These are phyloP conservation scores for Ifrita kowaldi DNA, from an alignment of 2,113 vertebrate genomes.

Conservation along the genomic window DNA sequence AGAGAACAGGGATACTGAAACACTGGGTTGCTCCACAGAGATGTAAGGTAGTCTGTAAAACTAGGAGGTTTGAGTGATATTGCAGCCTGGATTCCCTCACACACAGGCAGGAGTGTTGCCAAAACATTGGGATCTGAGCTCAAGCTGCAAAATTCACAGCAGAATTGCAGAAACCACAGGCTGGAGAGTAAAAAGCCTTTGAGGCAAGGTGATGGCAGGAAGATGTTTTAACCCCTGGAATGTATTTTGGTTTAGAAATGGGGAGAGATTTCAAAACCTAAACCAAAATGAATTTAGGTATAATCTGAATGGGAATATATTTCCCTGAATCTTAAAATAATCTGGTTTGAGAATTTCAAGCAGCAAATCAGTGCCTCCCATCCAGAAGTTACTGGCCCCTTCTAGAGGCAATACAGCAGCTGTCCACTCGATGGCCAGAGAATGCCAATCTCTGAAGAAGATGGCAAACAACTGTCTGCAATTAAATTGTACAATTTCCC, in stretches of 20 bases:
- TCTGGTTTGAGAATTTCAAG: background rate
- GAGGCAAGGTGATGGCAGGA: background rate
- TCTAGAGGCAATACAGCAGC: background rate
- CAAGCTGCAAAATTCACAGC: conserved; percentile 16
- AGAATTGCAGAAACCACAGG: background rate
- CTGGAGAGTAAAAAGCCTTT: background rate
- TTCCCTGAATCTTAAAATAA: background rate
- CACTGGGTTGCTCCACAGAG: background rate
- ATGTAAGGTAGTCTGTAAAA: background rate
- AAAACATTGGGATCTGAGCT: conserved; percentile 1
- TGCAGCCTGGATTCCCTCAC: background rate
- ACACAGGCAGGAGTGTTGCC: background rate
- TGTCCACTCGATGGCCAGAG: background rate
- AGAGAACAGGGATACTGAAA: background rate
- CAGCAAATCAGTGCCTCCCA: background rate
- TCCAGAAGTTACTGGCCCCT: background rate
- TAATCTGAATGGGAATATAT: background rate
- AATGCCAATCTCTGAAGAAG: background rate
- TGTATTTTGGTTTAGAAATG: background rate
- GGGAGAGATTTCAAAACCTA: background rate
- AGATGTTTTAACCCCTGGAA: background rate
- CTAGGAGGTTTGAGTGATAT: background rate
- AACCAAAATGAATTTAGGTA: background rate
- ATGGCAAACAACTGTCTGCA: background rate
- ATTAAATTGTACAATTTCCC: background rate